phyloP scores from a whole-genome alignment of 2,113 vertebrate species.

The Toxostoma redivivum region DNA sequence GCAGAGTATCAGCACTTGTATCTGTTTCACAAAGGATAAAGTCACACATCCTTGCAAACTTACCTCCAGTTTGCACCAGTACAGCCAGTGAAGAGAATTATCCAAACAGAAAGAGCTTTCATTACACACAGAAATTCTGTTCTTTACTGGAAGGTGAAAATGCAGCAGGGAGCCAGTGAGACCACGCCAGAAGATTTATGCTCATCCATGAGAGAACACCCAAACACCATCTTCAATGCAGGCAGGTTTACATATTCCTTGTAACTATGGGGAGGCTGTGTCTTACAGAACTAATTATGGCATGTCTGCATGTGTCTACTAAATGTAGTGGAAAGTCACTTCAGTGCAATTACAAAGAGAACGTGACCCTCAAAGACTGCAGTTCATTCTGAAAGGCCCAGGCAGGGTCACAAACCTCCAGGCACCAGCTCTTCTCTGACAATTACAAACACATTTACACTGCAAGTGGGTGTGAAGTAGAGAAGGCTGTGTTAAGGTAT shows the following conservation, averaged over 20 bases:
- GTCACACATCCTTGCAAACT: neutral
- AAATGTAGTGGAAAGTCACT: neutral
- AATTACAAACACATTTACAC: neutral
- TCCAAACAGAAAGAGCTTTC: neutral
- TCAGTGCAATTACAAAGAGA: neutral
- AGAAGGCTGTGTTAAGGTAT: neutral
- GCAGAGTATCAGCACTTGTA: neutral
- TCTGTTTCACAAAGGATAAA: neutral
- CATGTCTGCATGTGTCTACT: neutral
- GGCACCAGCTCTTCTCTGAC: neutral
- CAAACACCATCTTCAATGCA: neutral
- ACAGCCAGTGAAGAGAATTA: neutral
- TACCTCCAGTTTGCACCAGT: neutral
- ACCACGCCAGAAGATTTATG: neutral
- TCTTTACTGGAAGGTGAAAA: neutral
- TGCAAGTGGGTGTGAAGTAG: neutral
- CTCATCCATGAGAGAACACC: neutral
- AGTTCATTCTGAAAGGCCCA: neutral
- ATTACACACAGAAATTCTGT: neutral
- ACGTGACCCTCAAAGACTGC: neutral
- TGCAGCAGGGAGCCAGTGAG: neutral
- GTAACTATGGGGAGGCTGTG: neutral
- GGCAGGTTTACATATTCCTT: neutral
- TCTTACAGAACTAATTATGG: conserved; percentile 1
- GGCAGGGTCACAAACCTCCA: conserved; percentile 3